Conservation (phyloP, 2,888 invertebrate species). For the Tenthredo livida region DNA sequence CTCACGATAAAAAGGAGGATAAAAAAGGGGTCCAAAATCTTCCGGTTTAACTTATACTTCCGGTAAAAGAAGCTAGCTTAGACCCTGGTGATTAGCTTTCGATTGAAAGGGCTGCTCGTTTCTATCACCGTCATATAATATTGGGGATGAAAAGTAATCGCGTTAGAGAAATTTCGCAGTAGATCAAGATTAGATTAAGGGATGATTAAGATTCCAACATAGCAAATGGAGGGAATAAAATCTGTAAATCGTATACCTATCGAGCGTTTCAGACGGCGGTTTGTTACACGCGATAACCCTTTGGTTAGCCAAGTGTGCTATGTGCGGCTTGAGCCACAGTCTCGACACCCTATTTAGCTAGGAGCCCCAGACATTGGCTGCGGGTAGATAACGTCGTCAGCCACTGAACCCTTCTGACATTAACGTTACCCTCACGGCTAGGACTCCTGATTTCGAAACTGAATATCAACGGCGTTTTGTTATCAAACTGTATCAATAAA, state of each 20-base stretch:
- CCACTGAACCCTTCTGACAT: conserved; percentile 66
- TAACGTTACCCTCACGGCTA: conserved; percentile 60
- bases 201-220: neutral
- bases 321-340: conserved; percentile 34
- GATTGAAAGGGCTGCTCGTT: neutral
- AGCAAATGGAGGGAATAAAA: conserved; percentile 28
- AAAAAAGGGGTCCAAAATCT: neutral
- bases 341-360: conserved; percentile 54
- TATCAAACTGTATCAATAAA: neutral
- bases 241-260: neutral
- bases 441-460: conserved; percentile 69
- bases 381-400: conserved; percentile 68
- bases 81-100: neutral
- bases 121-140: neutral
- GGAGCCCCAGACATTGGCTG: conserved; percentile 62
- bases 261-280: conserved; percentile 36
- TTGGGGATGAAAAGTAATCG: neutral
- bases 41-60: neutral
- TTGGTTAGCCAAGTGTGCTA: conserved; percentile 55
- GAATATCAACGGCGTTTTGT: conserved; percentile 73
- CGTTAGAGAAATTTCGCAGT: neutral
- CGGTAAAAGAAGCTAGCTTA: neutral
- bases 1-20: neutral
- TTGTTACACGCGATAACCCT: conserved; percentile 56
- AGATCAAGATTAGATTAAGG: neutral